Evolutionary conservation across 2,113 vertebrate genomes (phyloP).

Genomic region (Cairina moschata): DNA sequence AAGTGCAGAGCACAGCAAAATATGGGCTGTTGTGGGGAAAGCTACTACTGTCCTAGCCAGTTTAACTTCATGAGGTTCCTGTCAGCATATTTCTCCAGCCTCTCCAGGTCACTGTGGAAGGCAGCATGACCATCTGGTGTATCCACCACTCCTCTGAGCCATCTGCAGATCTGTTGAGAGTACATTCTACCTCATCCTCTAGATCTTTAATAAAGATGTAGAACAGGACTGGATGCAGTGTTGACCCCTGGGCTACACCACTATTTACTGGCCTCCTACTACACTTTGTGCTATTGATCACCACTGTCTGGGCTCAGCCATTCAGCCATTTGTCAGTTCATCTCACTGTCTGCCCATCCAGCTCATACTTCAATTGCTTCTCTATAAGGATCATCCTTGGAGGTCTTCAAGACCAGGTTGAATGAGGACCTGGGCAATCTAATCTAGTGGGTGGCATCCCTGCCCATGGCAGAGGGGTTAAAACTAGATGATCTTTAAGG

Average conservation of each 20-base stretch:
- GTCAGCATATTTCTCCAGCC: not conserved
- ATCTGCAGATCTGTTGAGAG: not conserved
- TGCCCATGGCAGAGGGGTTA: too few species aligned
- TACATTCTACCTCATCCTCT: not conserved
- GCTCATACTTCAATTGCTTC: not conserved
- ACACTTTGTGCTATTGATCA: fast-evolving
- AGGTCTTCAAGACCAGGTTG: too few species aligned
- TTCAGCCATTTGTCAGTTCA: not conserved
- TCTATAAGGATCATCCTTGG: not conserved
- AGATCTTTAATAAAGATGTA: not conserved
- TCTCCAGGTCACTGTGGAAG: not conserved
- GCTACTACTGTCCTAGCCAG: not conserved
- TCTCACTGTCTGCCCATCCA: not conserved
- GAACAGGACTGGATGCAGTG: not conserved
- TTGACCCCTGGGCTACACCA: not conserved
- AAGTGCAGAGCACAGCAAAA: not conserved
- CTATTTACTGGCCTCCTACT: not conserved
- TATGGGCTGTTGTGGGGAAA: not conserved
- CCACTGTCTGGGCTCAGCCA: too few species aligned
- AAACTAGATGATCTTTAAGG: too few species aligned
- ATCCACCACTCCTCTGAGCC: not conserved
- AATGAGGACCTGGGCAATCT: too few species aligned
- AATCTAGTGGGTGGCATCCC: too few species aligned
- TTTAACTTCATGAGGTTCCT: not conserved
- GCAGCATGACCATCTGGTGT: not conserved